Base-by-base conservation (phyloP, 2,113 vertebrate genomes). In the Oreochromis aureus region DNA sequence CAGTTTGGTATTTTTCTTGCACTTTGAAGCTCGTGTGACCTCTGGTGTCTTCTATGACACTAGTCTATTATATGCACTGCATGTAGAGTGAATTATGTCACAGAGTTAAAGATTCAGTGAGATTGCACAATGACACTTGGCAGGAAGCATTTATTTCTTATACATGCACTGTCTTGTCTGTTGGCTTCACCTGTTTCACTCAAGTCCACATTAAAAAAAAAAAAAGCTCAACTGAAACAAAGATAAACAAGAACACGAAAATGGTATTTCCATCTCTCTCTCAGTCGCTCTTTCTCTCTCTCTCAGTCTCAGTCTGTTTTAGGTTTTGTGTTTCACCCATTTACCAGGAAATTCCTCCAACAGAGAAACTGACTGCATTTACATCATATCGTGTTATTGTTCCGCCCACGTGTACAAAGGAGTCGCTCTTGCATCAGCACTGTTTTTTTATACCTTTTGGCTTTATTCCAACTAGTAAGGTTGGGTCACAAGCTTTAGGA, bases 351-450 rank as follows among this genome's bases (percentile, higher is more conserved):
- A 53, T 84, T 85, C 46, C 55, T 88, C 11, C 8, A 15, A 6
- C 3, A 41, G 82, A 91, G 90, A 90, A 93, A 92, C 90, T 88
- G 79, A 11, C 56, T 13, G 19, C 12, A n/a, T 48, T 94, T 87
- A 15, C 86, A 87, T 90, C 87, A 93, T 41, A 34, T 83, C 6
- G 30, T 85, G 55, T 71, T 66, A 10, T 81, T 87, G 83, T 86
- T 55, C 39, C 66, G 2, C 92, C 85, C 88, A 86, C 89, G 3
- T 80, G 5, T 2, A 8, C 2, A 32, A 18, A 39, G 55, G 2
- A 66, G 12, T 46, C 80, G 56, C 3, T 8, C 48, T 91, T 91
- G 61, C 81, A 78, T 90, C 91, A 91, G 39, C 11, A 8, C 7
- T 69, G 6, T 9, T 80, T 30, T 22, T 79, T 11, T 83, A 46